phyloP scores from a whole-genome alignment of 1,140 invertebrate species.

The Drosophila orosa region DNA sequence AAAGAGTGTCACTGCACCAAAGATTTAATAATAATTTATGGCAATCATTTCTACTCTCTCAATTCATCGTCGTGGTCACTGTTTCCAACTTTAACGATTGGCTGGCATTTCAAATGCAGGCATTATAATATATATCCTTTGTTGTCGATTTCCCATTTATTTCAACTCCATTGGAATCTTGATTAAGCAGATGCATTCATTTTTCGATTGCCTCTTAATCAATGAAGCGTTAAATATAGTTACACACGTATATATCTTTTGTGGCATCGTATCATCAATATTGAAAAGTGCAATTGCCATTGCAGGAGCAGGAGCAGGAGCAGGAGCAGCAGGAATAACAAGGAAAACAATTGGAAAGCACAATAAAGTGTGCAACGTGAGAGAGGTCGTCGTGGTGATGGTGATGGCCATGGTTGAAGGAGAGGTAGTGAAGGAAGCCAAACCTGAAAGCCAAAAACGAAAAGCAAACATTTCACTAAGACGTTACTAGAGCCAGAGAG shows the following conservation, averaged over 20 bases:
- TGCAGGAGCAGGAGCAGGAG: conserved; percentile 3
- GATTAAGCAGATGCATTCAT: conserved; percentile 56
- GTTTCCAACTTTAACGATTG: not conserved
- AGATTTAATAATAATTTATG: too few relatives aligned
- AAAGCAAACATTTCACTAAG: conserved; percentile 42
- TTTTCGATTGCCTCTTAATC: conserved; percentile 50
- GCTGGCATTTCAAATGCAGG: conserved; percentile 9
- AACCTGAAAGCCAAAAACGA: conserved; percentile 54
- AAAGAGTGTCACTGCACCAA: not conserved
- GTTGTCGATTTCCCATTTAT: conserved; percentile 27
- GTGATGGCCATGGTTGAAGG: conserved; percentile 25
- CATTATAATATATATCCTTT: conserved; percentile 8
- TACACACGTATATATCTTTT: conserved; percentile 40
- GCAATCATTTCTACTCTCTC: not conserved
- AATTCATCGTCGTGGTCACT: not conserved
- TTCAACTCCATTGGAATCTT: conserved; percentile 38
- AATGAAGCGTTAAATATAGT: conserved; percentile 59
- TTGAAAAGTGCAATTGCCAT: conserved; percentile 48
- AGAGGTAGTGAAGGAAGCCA: not conserved
- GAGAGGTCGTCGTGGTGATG: conserved; percentile 28
- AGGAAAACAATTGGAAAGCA: conserved; percentile 49
- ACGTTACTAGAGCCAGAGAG: conserved; percentile 6
- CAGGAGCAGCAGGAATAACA: conserved; percentile 11
- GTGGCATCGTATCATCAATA: conserved; percentile 51
- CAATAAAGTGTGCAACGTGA: conserved; percentile 60